Base-by-base conservation (phyloP, 2,113 vertebrate genomes). In the Neolamprologus cancellatus region DNA sequence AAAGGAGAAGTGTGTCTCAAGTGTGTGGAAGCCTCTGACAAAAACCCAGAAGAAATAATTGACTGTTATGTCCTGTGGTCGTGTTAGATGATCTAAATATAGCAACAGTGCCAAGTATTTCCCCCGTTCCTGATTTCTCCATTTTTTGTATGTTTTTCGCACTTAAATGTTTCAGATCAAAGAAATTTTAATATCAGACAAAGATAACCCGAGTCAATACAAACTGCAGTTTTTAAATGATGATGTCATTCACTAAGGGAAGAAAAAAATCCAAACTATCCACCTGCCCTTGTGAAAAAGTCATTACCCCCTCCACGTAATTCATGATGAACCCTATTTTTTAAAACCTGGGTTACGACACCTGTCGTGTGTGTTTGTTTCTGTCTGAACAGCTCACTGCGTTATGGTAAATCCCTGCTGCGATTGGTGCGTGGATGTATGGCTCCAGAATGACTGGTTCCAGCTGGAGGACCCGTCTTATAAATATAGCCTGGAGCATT, bases 101-200 rank as follows among this genome's bases (percentile, higher is more conserved):
- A 3, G 7, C 41, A 8, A 23, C 11, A 20, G 7, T 5, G 34
- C 2, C 32, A 39, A 20, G 11, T 39, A 39, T 20, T 66, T 39
- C 1, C 2, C 61, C 1, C 0, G 0, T 20, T 39, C 18, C 18
- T 0, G 0, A 39, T 66, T 66, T 66, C 0, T 66, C 18, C 18
- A 13, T 20, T 36, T 36, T 66, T 39, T 64, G 32, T 36, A 36
- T 14, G 3, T 8, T 66, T 66, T 20, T 66, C 0, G 0, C 61
- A 20, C 18, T 66, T 39, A 66, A 36, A 66, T 66, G 18, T 66
- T 64, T 66, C 32, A 20, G 1, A 66, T 20, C 61, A 66, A 66
- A 66, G 6, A 66, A 0, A 36, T 3, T 1, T 64, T 36, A 7
- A 36, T 20, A 14, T 14, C 18, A 66, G 6, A 66, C 32, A 66